These are phyloP conservation scores for Theristicus caerulescens DNA, from an alignment of 2,113 vertebrate genomes.

Conservation along the genomic window DNA sequence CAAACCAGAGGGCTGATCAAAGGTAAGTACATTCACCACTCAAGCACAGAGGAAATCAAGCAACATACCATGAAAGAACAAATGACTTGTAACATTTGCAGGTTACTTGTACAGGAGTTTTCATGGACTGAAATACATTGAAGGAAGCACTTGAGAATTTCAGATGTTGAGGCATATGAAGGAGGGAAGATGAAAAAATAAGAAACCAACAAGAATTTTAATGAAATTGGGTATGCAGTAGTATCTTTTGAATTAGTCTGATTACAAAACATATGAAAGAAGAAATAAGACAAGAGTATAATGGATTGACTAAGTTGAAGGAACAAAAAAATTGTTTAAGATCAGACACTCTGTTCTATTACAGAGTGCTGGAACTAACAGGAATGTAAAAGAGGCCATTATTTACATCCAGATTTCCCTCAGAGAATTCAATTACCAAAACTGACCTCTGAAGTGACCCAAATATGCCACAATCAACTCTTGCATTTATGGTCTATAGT, in stretches of 20 bases:
- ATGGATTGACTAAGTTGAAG: not conserved
- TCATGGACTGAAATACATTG: not conserved
- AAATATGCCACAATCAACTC: not conserved
- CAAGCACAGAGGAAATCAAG: not conserved
- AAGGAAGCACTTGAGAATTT: not conserved
- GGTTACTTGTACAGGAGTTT: not conserved
- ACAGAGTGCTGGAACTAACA: not conserved
- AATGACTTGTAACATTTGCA: not conserved
- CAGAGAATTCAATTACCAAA: not conserved
- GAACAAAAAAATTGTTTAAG: not conserved
- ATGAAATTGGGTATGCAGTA: not conserved
- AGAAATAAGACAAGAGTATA: not conserved
- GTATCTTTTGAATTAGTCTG: not conserved
- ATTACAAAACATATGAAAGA: not conserved
- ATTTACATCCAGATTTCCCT: not conserved
- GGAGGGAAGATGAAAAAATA: not conserved
- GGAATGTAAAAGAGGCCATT: not conserved
- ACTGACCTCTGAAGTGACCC: not conserved
- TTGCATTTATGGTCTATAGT: not conserved
- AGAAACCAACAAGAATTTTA: not conserved
- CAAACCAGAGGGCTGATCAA: not conserved
- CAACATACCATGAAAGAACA: not conserved
- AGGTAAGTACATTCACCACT: not conserved
- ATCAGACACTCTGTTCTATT: not conserved
- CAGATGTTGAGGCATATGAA: not conserved